Conservation (phyloP, 2,888 invertebrate genomes). For the Steinernema hermaphroditum region DNA sequence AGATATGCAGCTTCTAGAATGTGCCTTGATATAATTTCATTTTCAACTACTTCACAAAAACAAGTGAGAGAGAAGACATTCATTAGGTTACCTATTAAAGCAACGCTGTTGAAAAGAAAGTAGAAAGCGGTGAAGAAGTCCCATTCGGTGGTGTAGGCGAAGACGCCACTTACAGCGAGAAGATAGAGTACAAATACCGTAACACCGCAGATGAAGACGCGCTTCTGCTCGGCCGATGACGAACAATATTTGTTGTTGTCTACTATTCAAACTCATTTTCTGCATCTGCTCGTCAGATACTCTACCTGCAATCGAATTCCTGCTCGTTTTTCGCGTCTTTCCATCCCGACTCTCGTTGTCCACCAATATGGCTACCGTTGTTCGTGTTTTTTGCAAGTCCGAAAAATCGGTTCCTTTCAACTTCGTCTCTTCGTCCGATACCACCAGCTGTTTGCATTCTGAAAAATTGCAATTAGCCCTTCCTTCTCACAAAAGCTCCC, state of each 20-base stretch:
- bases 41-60: background rate
- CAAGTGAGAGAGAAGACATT: background rate
- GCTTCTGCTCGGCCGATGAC: slow-evolving; percentile 46
- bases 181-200: slow-evolving; percentile 52
- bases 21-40: background rate
- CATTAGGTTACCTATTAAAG: slow-evolving; percentile 49
- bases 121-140: slow-evolving; percentile 58
- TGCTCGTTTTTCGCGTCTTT: slow-evolving; percentile 29
- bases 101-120: slow-evolving; percentile 59
- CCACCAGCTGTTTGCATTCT: slow-evolving; percentile 22
- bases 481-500: background rate
- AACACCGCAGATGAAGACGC: slow-evolving; percentile 53
- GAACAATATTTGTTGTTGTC: slow-evolving; percentile 4
- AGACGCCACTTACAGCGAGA: slow-evolving; percentile 45
- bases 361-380: slow-evolving; percentile 34
- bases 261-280: background rate
- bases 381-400: slow-evolving; percentile 7
- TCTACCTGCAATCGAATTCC: slow-evolving; percentile 3
- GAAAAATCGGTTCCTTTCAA: background rate
- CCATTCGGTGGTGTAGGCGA: slow-evolving; percentile 49
- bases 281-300: background rate
- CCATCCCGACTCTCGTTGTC: slow-evolving; percentile 29
- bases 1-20: background rate
- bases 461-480: background rate
- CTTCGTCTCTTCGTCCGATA: background rate